These are phyloP conservation scores for Daboia siamensis DNA, from an alignment of 2,113 vertebrate species.

Conservation along the genomic window DNA sequence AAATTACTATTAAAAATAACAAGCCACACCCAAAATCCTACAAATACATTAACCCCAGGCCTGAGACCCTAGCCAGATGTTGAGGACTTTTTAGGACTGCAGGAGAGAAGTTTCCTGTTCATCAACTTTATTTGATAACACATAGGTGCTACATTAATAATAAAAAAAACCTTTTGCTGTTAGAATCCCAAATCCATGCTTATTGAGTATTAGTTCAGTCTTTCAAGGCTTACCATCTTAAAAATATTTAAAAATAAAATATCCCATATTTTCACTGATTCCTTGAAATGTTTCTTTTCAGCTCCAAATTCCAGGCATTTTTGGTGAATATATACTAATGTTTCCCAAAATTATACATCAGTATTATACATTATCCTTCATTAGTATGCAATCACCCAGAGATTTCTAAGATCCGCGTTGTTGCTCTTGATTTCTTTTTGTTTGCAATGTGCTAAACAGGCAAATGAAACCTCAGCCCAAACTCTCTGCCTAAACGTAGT, in stretches of 20 bases:
- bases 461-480: not conserved
- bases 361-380: not conserved
- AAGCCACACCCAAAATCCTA: not conserved
- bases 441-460: not conserved
- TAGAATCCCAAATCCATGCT: not conserved
- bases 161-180: not conserved
- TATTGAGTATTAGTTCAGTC: not conserved
- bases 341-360: not conserved
- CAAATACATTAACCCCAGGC: not conserved
- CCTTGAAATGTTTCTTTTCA: not conserved
- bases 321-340: not conserved
- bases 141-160: not conserved
- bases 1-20: not conserved
- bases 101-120: too few relatives aligned
- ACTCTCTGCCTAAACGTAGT: not conserved
- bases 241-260: not conserved
- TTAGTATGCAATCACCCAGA: conserved; percentile 10
- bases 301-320: not conserved
- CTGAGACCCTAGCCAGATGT: too few relatives aligned
- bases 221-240: not conserved
- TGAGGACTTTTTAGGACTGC: too few relatives aligned
- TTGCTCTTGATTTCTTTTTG: conserved; percentile 4
- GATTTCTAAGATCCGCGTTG: not conserved
- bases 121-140: too few relatives aligned
- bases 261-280: not conserved